A percentile compares a stretch with the other conserved stretches of the same genome.
Evolutionary conservation across 2,113 vertebrate genomes (phyloP).

Genomic region (Serinus canaria): DNA sequence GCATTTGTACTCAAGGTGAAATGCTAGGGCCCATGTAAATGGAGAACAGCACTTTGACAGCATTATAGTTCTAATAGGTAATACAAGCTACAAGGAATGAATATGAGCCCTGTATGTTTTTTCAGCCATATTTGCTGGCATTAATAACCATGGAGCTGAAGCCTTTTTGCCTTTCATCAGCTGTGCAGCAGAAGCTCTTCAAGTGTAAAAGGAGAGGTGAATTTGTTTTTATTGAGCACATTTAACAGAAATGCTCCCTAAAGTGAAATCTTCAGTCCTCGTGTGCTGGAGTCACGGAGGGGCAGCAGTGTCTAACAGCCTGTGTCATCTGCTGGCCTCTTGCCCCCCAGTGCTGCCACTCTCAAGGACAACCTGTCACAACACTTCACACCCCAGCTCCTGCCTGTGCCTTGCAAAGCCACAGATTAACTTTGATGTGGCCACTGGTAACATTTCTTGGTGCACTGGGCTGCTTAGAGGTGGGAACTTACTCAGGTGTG

Average conservation of each 20-base stretch:
- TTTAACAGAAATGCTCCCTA: not conserved
- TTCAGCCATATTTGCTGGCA: not conserved
- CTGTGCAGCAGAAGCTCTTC: not conserved
- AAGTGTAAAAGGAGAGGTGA: not conserved
- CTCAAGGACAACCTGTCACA: not conserved
- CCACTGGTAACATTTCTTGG: not conserved
- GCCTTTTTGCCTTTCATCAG: not conserved
- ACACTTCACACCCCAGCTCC: accelerated
- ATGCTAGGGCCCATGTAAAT: not conserved
- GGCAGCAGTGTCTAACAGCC: not conserved
- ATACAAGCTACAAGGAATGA: not conserved
- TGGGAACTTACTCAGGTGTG: no score
- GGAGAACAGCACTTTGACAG: not conserved
- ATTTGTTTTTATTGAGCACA: not conserved
- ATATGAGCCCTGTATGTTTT: not conserved
- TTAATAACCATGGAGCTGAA: not conserved
- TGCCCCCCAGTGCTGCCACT: not conserved
- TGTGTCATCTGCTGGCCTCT: not conserved
- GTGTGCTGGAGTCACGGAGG: not conserved
- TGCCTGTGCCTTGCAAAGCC: not conserved
- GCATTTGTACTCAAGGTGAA: not conserved
- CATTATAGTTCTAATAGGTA: not conserved
- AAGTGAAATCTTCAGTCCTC: not conserved
- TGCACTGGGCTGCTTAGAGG: not conserved
- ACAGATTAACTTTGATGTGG: not conserved